A percentile compares a stretch with the other conserved stretches of the same genome.
These are phyloP conservation scores for Netta rufina DNA, from an alignment of 2,797 vertebrate species.

Conservation along the genomic window DNA sequence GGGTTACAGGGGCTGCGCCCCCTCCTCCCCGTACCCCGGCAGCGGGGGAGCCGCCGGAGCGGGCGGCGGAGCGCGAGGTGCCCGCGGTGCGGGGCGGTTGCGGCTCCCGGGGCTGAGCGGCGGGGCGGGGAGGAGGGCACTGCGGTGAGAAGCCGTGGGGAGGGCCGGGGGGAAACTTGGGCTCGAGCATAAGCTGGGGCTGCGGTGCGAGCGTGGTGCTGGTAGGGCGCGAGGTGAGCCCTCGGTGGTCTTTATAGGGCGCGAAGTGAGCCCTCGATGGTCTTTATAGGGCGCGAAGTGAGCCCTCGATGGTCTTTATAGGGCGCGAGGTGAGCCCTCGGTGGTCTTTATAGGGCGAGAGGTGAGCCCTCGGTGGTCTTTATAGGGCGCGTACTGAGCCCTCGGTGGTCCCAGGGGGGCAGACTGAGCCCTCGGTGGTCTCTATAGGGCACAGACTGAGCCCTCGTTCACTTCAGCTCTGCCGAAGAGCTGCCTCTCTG, in stretches of 20 bases:
- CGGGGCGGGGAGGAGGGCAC: background rate
- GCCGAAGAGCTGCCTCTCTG: background rate
- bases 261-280: too few relatives aligned
- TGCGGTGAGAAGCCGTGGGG: background rate
- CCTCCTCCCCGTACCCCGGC: background rate
- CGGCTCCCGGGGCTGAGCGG: background rate
- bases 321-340: too few relatives aligned
- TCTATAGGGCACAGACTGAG: rapidly evolving
- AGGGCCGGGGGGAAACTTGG: background rate
- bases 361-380: too few relatives aligned
- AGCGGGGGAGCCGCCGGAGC: background rate
- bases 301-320: too few relatives aligned
- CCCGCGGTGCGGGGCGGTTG: background rate
- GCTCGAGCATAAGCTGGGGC: rapidly evolving
- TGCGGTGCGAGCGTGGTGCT: background rate
- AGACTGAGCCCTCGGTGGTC: too few relatives aligned
- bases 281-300: too few relatives aligned
- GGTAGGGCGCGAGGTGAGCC: too few relatives aligned
- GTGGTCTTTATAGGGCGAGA: too few relatives aligned
- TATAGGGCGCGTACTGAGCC: too few relatives aligned
- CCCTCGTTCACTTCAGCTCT: background rate
- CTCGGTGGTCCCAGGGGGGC: too few relatives aligned
- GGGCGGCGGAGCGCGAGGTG: background rate
- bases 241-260: too few relatives aligned
- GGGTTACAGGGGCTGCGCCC: background rate